Evolutionary conservation across 1,140 invertebrate genomes (phyloP).

Genomic region (Calosoma granatense): DNA sequence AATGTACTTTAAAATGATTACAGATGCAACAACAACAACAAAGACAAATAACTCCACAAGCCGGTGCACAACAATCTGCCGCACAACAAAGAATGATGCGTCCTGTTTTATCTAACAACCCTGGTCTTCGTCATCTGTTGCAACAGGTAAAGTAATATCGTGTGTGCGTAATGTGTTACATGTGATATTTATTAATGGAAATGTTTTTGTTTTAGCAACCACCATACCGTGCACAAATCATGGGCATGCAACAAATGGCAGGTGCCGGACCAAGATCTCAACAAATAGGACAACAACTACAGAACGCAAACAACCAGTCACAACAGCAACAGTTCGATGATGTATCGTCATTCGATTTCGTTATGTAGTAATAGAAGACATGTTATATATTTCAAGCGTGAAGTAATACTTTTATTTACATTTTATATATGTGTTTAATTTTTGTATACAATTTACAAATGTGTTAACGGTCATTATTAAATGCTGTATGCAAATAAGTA

Average conservation of each 20-base stretch:
- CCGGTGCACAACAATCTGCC: constrained; percentile 14
- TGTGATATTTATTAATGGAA: background rate
- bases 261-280: constrained; percentile 24
- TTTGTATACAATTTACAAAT: background rate
- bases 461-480: background rate
- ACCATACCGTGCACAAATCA: constrained; percentile 32
- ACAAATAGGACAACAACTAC: constrained; percentile 31
- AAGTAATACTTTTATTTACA: too few species aligned
- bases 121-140: constrained; percentile 56
- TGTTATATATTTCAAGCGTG: too few species aligned
- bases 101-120: constrained; percentile 51
- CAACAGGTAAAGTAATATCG: constrained; percentile 45
- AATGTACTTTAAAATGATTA: constrained; percentile 15
- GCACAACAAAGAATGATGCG: constrained; percentile 46
- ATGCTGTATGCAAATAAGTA: background rate
- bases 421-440: background rate
- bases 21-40: constrained; percentile 27
- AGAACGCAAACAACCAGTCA: constrained; percentile 15
- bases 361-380: background rate
- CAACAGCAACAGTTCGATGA: constrained; percentile 8
- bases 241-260: constrained; percentile 31
- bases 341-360: constrained; percentile 3
- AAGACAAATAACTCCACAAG: constrained; percentile 23
- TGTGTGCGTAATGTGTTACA: background rate
- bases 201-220: constrained; percentile 30